Evolutionary conservation across 2,113 vertebrate species (phyloP), one percentile per base, ranked within the genome.

Genomic region (Plecotus auritus): DNA sequence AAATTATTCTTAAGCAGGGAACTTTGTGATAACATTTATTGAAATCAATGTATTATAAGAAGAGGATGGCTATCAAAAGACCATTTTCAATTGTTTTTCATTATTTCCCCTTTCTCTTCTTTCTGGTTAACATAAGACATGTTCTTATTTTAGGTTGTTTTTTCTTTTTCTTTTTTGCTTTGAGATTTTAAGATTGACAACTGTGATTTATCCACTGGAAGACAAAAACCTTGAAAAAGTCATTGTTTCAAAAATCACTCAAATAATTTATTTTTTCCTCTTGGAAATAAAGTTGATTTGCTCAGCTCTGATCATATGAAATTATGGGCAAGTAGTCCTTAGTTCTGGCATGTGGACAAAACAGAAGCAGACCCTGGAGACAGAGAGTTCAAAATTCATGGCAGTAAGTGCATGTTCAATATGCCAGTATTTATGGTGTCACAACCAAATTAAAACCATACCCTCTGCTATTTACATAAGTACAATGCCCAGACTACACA

Each of bases 351-450:
- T 94, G 56, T 88, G 88, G 51, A 97, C 97, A 97, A 85, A 97
- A 97, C 97, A 98, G 98, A 97, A 97, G 97, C 97, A 96, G 82
- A 70, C 92, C 85, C 96, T 91, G 93, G 95, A 93, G 95, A 96
- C 85, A 93, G 64, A 94, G 66, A 96, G 90, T 91, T 96, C 83
- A 88, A 47, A 88, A 85, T 94, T 95, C 90, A 93, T 96, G 93
- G 95, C 96, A 96, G 94, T 94, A 93, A 96, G 95, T 88, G 93
- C n/a, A 90, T 61, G 84, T 92, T 96, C 80, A 76, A 66, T 83
- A 90, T 91, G 96, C 96, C 92, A 97, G 42, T 90, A 84, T 94
- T 94, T 92, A 93, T 45, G 88, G 97, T 95, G 90, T 97, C 96
- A 90, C 77, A 90, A 77, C 51, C 76, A 97, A 95, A 96, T 97